Base-by-base conservation (phyloP, 2,888 invertebrate species). In the Macrophya annulata region DNA sequence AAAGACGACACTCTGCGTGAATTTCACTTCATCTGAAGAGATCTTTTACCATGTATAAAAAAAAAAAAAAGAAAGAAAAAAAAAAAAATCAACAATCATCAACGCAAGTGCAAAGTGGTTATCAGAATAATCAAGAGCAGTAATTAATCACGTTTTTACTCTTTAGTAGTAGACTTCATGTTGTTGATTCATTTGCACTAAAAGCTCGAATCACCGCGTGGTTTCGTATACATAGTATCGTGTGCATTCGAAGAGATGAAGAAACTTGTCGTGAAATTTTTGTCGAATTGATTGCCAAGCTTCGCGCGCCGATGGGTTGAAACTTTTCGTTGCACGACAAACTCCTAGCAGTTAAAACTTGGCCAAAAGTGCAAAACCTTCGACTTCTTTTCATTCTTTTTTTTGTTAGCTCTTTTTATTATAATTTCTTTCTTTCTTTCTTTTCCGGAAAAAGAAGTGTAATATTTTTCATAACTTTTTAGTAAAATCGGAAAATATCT, bases 301-400 rank as follows among this genome's bases (percentile, higher is more conserved):
- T 31, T n/a, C 4, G 55, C 4, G 43, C 81, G 40, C 21, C 10
- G 62, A 43, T 62, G 43, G 43, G 43, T 62, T 43, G 21, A 59
- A 81, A 81, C 81, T 81, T 62, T 81, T 43, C 59, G 62, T 62
- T 43, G 43, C 40, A 81, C 59, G 59, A 62, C 43, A 81, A 81
- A 81, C 59, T 62, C 59, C 31, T 62, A 31, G n/a, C 81, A 51
- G 62, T 62, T 81, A 21, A 81, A 81, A 81, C 62, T 81, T 81
- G 21, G 59, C 59, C 6, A 40, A 5, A 43, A 81, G 43, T 62
- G n/a, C 81, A 43, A 55, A 37, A 55, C 40, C 62, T 81, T 79
- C 59, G 37, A 62, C 21, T 79, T 81, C n/a, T 21, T 81, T 62
- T 10, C 31, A 17, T n/a, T 59, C 17, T 43, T n/a, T 9, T 43